Percentiles rank a stretch among this genome's conserved stretches.
These are phyloP conservation scores for Apis dorsata DNA, from an alignment of 1,140 invertebrate species.

Conservation along the genomic window DNA sequence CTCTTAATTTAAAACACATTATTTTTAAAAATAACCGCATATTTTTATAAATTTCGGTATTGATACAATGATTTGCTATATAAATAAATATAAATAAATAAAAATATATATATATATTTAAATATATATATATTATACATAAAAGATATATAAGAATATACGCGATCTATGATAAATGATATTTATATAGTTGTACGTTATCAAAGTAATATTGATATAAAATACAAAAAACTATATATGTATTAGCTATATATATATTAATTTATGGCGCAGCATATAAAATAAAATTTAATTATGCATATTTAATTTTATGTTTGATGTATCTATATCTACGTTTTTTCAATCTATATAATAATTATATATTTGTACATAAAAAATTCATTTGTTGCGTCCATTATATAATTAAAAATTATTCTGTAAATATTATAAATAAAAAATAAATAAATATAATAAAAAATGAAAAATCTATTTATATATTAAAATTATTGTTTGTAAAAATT, in stretches of 20 bases:
- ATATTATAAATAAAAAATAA: slow-evolving; percentile 73
- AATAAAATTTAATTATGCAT: slow-evolving; percentile 44
- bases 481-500: too few relatives aligned
- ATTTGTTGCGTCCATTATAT: slow-evolving; percentile 67
- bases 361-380: slow-evolving; percentile 72
- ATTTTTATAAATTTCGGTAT: slow-evolving; percentile 71
- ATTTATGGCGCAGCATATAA: slow-evolving; percentile 28
- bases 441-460: slow-evolving; percentile 66
- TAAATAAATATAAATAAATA: slow-evolving; percentile 44
- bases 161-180: slow-evolving; percentile 46
- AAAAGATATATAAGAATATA: slow-evolving; percentile 53
- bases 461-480: not conserved
- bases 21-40: slow-evolving; percentile 60
- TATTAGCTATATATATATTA: slow-evolving; percentile 46
- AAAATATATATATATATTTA: slow-evolving; percentile 41
- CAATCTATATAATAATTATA: slow-evolving; percentile 66
- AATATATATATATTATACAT: slow-evolving; percentile 35
- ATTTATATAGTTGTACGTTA: slow-evolving; percentile 46
- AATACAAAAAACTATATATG: slow-evolving; percentile 42
- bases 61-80: slow-evolving; percentile 55
- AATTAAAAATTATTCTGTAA: slow-evolving; percentile 71
- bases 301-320: slow-evolving; percentile 45
- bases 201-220: slow-evolving; percentile 22
- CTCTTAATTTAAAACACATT: slow-evolving; percentile 40
- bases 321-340: slow-evolving; percentile 56